Percentiles rank a stretch among this genome's conserved stretches.
These are phyloP conservation scores for Thelaira solivaga DNA, from an alignment of 2,888 invertebrate genomes.

Conservation along the genomic window DNA sequence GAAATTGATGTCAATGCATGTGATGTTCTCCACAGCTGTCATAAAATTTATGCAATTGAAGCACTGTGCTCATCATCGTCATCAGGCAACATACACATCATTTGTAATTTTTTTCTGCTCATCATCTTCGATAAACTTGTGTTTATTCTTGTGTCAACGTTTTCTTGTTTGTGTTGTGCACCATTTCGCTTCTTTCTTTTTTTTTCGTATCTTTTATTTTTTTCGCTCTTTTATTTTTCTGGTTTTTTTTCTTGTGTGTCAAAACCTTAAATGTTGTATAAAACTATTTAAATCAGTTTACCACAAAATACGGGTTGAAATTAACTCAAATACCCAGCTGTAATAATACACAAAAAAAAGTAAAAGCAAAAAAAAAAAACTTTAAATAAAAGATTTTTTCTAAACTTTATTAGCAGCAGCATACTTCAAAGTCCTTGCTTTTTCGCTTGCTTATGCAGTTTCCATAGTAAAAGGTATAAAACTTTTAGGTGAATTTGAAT, in stretches of 20 bases:
- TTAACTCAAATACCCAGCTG: constrained; percentile 26
- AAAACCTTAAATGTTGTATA: constrained; percentile 16
- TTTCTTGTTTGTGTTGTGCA: neutral
- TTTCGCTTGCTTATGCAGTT: neutral
- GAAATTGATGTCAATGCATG: too few relatives aligned
- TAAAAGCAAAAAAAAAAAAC: constrained; percentile 8
- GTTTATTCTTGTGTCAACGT: too few relatives aligned
- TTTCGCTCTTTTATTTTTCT: neutral
- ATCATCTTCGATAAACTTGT: neutral
- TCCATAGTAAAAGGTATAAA: neutral
- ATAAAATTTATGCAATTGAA: too few relatives aligned
- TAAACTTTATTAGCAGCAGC: constrained; percentile 16
- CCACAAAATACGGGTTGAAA: constrained; percentile 46
- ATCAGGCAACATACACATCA: constrained; percentile 2
- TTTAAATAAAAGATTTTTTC: neutral
- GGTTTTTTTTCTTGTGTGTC: neutral
- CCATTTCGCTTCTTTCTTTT: constrained; percentile 4
- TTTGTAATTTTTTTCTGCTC: neutral
- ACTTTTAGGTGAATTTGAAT: constrained; percentile 18
- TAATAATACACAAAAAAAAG: too few relatives aligned
- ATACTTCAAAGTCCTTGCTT: neutral
- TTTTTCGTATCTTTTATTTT: constrained; percentile 9
- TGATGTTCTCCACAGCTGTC: too few relatives aligned
- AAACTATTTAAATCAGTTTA: constrained; percentile 47
- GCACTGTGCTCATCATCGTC: neutral